phyloP scores from a whole-genome alignment of 2,888 invertebrate species.

The Pilophorus perplexus region DNA sequence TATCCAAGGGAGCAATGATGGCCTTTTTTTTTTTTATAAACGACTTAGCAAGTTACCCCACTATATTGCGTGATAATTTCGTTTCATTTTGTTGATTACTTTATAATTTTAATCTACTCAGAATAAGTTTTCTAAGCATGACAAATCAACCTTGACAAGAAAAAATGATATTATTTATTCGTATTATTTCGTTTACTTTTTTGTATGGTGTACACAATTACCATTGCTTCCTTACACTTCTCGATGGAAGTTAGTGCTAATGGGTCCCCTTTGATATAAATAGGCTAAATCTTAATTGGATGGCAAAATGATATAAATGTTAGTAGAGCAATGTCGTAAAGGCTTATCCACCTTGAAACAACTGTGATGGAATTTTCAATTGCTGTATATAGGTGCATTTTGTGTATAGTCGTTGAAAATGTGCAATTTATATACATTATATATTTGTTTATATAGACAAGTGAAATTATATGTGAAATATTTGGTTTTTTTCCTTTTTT shows the following conservation, averaged over 20 bases:
- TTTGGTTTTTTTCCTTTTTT: conserved; percentile 39
- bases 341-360: conserved; percentile 43
- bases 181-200: conserved; percentile 3
- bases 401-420: conserved; percentile 46
- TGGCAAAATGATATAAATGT: conserved; percentile 15
- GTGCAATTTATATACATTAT: conserved; percentile 47
- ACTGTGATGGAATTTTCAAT: conserved; percentile 47
- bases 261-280: background rate
- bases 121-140: conserved; percentile 1
- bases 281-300: background rate
- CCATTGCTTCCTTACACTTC: conserved; percentile 14
- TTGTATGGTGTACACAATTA: conserved; percentile 1
- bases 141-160: background rate
- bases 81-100: too few species aligned
- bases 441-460: conserved; percentile 37
- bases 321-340: conserved; percentile 24
- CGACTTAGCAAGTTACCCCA: too few species aligned
- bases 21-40: too few species aligned
- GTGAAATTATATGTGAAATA: conserved; percentile 37
- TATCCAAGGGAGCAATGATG: too few species aligned
- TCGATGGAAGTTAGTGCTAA: conserved; percentile 16
- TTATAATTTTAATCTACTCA: background rate
- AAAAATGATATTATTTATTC: conserved; percentile 6
- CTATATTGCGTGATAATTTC: too few species aligned
- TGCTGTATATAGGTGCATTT: conserved; percentile 45